A percentile compares a stretch with the other conserved stretches of the same genome.
phyloP scores from a whole-genome alignment of 2,888 invertebrate species.

The Deroplatys truncata region DNA sequence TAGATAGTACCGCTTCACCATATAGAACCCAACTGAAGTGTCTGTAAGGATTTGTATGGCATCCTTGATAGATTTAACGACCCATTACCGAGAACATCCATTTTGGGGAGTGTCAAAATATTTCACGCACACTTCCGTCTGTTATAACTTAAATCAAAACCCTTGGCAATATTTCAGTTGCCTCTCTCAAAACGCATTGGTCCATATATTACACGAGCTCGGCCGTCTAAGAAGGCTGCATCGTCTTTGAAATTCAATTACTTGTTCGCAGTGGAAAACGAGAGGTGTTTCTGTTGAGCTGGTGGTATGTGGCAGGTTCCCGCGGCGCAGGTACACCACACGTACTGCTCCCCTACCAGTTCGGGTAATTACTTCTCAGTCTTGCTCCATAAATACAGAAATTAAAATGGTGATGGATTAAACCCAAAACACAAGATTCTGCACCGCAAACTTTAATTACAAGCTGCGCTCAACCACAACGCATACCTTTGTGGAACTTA shows the following conservation, averaged over 20 bases:
- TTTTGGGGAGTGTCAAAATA: neutral
- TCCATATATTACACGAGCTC: neutral
- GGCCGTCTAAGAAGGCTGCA: neutral
- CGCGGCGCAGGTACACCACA: neutral
- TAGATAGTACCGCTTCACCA: no score
- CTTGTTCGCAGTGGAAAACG: neutral
- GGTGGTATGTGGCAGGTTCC: neutral
- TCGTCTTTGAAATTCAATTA: neutral
- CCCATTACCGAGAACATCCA: neutral
- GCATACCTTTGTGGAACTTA: no score
- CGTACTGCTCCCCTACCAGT: neutral
- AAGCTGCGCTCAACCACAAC: neutral
- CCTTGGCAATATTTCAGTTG: neutral
- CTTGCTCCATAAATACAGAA: neutral
- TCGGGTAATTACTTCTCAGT: neutral
- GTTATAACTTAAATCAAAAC: neutral
- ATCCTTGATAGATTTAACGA: neutral
- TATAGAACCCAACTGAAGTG: no score
- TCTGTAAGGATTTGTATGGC: neutral
- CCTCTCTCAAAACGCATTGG: neutral
- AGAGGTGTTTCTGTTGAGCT: neutral
- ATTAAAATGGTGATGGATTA: conserved; percentile 2
- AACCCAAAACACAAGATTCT: neutral
- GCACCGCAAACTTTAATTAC: neutral
- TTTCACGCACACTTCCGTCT: neutral